phyloP scores from a whole-genome alignment of 2,113 vertebrate species.

The Rhinopomastus cyanomelas region DNA sequence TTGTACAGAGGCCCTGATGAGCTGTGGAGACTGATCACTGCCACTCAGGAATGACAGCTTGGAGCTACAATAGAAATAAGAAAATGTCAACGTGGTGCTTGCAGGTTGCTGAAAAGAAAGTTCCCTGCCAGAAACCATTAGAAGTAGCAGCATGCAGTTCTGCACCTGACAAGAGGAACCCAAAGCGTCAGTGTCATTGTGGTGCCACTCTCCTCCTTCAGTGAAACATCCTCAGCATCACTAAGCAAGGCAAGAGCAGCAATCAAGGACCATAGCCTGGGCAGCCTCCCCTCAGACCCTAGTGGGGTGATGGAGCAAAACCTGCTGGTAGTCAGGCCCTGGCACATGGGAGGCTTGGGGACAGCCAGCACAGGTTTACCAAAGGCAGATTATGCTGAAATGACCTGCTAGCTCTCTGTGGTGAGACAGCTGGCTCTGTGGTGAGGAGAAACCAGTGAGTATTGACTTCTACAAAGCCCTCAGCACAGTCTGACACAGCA shows the following conservation, averaged over 20 bases:
- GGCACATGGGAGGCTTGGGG: rapidly evolving
- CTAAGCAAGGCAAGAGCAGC: rapidly evolving
- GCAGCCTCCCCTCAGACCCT: neutral
- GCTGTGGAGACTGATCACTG: neutral
- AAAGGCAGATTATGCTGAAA: neutral
- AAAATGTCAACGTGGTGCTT: neutral
- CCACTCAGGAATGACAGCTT: neutral
- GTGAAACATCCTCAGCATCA: rapidly evolving
- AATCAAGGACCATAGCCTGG: rapidly evolving
- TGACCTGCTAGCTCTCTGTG: neutral
- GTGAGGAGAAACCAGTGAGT: neutral
- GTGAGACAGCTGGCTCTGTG: rapidly evolving
- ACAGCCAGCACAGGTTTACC: rapidly evolving
- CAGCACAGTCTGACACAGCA: neutral
- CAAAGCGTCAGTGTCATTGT: rapidly evolving
- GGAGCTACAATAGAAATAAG: neutral
- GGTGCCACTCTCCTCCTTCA: neutral
- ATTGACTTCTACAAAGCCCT: neutral
- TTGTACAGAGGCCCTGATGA: neutral
- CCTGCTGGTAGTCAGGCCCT: neutral
- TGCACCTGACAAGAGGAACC: neutral
- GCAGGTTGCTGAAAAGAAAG: neutral
- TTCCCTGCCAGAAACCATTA: neutral
- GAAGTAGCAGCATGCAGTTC: rapidly evolving
- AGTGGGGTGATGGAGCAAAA: rapidly evolving